These are phyloP conservation scores for Eilema caniola DNA, from an alignment of 2,888 invertebrate genomes.

Conservation along the genomic window DNA sequence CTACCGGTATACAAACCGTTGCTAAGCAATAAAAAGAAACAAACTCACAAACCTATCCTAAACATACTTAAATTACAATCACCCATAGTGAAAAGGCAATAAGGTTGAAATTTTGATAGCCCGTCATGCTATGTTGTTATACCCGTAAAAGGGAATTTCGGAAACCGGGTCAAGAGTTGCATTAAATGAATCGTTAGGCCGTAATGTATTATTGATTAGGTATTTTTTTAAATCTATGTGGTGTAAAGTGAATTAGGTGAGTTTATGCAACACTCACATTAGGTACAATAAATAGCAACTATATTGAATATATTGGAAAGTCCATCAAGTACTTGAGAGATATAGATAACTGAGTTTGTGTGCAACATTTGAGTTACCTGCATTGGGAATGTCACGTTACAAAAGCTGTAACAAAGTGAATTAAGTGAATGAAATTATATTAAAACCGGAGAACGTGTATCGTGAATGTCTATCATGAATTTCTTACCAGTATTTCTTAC, in stretches of 20 bases:
- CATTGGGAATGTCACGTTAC: too few relatives aligned
- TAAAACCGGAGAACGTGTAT: too few relatives aligned
- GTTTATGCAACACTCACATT: neutral
- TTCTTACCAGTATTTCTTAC: too few relatives aligned
- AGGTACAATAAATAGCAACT: neutral
- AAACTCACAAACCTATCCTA: slow-evolving; percentile 49
- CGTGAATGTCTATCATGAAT: too few relatives aligned
- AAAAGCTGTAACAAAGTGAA: too few relatives aligned
- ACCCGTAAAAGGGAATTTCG: slow-evolving; percentile 34
- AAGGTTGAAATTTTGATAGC: slow-evolving; percentile 46
- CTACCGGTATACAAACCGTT: slow-evolving; percentile 65
- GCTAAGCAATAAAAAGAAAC: slow-evolving; percentile 70
- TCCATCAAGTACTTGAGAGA: neutral
- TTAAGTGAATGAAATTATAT: too few relatives aligned
- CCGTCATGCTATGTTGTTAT: slow-evolving; percentile 16
- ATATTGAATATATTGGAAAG: neutral
- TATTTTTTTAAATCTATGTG: slow-evolving; percentile 20
- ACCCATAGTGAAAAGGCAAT: slow-evolving; percentile 45
- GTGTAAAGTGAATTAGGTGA: neutral
- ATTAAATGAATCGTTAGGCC: slow-evolving; percentile 55
- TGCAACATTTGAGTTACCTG: too few relatives aligned
- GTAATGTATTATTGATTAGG: slow-evolving; percentile 60
- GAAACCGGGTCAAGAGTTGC: slow-evolving; percentile 63
- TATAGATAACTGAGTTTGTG: too few relatives aligned
- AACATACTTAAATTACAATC: slow-evolving; percentile 19